Evolutionary conservation across 2,888 invertebrate species (phyloP).

Genomic region (Drosophila phalerata): DNA sequence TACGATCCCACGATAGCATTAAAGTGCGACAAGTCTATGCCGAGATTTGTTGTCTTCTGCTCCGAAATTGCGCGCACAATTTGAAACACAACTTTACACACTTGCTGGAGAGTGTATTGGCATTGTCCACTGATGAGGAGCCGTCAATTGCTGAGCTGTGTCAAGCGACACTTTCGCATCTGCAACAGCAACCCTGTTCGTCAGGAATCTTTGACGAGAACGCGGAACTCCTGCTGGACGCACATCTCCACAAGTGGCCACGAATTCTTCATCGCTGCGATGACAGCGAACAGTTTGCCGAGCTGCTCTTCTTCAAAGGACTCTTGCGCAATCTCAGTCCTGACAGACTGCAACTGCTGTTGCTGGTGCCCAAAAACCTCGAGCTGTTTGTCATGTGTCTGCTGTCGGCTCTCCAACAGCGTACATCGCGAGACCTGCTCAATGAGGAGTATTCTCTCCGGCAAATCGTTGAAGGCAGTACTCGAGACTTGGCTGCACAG

Average conservation of each 20-base stretch:
- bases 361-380: conserved; percentile 87
- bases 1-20: conserved; percentile 88
- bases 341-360: conserved; percentile 87
- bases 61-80: conserved; percentile 88
- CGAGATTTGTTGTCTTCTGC: conserved; percentile 87
- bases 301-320: conserved; percentile 89
- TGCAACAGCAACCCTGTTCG: conserved; percentile 68
- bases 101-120: conserved; percentile 89
- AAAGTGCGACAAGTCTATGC: conserved; percentile 89
- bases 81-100: conserved; percentile 88
- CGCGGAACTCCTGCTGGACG: conserved; percentile 87
- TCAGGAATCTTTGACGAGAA: conserved; percentile 80
- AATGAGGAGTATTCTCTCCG: conserved; percentile 86
- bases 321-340: conserved; percentile 88
- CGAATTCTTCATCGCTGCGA: conserved; percentile 89
- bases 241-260: conserved; percentile 88
- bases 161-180: conserved; percentile 84
- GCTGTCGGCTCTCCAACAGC: conserved; percentile 87
- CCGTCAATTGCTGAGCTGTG: conserved; percentile 86
- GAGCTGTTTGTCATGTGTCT: conserved; percentile 87
- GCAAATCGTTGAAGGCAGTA: conserved; percentile 20
- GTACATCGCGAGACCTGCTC: conserved; percentile 86
- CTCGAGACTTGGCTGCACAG: conserved; percentile 76
- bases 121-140: conserved; percentile 89
- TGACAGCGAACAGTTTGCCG: conserved; percentile 87